phyloP scores from a whole-genome alignment of 2,113 vertebrate genomes.

The Centropus unirufus region DNA sequence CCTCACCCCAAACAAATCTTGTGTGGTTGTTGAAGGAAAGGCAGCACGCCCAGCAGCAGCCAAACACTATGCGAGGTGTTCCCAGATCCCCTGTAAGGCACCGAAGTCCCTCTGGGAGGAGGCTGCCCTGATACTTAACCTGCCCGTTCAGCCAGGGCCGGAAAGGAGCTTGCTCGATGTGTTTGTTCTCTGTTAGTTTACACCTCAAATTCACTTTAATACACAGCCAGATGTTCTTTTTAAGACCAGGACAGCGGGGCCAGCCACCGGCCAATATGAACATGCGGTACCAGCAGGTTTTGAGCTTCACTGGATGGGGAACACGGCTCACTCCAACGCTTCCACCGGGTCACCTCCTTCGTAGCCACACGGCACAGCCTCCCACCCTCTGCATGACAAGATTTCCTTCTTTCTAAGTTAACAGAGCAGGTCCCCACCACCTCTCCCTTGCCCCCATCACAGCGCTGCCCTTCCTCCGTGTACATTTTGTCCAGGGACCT shows the following conservation, averaged over 20 bases:
- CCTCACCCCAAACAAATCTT: neutral
- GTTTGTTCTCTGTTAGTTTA: neutral
- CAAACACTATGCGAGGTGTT: slow-evolving; percentile 8
- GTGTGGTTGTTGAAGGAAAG: neutral
- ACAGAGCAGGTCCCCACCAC: neutral
- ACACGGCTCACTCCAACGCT: neutral
- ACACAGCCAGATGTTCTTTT: neutral
- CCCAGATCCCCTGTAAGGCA: neutral
- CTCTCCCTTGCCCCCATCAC: neutral
- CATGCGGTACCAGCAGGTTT: neutral
- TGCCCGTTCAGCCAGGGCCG: neutral
- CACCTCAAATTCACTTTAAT: neutral
- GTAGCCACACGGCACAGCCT: neutral
- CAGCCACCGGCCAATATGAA: neutral
- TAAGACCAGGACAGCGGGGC: neutral
- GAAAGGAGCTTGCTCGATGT: neutral
- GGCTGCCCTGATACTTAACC: neutral
- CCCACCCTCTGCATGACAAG: neutral
- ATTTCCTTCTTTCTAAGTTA: neutral
- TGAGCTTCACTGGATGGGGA: neutral
- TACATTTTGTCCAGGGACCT: neutral
- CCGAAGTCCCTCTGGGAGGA: neutral
- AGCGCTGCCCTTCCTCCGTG: neutral
- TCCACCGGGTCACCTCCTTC: neutral
- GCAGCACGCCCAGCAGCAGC: neutral